phyloP scores from a whole-genome alignment of 2,113 vertebrate genomes.

The Pollachius pollachius region DNA sequence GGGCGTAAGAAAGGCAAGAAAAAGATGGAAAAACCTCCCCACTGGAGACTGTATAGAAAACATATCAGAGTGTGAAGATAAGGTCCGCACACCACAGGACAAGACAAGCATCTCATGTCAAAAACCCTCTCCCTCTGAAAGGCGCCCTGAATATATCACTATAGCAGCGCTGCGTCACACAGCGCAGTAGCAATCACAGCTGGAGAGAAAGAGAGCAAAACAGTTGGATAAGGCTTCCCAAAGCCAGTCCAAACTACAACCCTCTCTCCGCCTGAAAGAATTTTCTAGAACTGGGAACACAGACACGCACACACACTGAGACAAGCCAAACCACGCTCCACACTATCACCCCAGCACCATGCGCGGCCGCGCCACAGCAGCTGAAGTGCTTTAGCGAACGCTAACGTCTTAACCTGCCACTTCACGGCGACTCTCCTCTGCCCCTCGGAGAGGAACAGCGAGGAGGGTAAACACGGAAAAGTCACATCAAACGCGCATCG shows the following conservation, averaged over 20 bases:
- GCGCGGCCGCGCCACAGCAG: constrained; percentile 32
- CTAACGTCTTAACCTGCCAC: constrained; percentile 47
- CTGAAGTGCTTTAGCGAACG: constrained; percentile 43
- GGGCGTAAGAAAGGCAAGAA: constrained; percentile 80
- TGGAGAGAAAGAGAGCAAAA: constrained; percentile 38
- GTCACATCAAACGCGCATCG: constrained; percentile 65
- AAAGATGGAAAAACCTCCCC: constrained; percentile 85
- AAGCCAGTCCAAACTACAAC: constrained; percentile 39
- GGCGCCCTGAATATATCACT: constrained; percentile 49
- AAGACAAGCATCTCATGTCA: constrained; percentile 43
- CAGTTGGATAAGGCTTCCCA: constrained; percentile 45
- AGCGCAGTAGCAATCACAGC: no score
- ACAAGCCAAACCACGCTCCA: no score
- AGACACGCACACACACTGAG: no score
- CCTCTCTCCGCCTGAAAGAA: constrained; percentile 19
- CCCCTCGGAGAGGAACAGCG: constrained; percentile 17
- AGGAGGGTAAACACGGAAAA: constrained; percentile 18
- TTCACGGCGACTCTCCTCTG: constrained; percentile 47
- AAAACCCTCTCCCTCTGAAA: constrained; percentile 50
- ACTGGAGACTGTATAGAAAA: constrained; percentile 80
- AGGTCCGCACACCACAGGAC: constrained; percentile 40
- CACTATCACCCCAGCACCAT: constrained; percentile 40
- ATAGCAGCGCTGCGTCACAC: constrained; percentile 50
- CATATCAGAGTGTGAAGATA: constrained; percentile 78
- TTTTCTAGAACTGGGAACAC: constrained; percentile 45